Evolutionary conservation across 92 coral and sea anemone genomes (phyloP).

Genomic region (Zoanthus solanderi): DNA sequence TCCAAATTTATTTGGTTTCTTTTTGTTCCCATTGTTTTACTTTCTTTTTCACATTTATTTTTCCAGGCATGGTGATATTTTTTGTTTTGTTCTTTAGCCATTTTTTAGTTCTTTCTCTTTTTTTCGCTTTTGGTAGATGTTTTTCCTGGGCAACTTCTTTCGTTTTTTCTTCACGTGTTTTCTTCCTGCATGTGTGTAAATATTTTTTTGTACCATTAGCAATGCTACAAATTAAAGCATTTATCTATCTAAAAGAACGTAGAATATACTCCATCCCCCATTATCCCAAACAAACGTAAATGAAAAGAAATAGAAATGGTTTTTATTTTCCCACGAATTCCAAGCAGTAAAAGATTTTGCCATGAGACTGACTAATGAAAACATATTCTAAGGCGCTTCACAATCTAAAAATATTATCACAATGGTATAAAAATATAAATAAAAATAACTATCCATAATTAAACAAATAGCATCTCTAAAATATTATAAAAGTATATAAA

Average conservation of each 20-base stretch:
- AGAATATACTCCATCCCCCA: too few relatives aligned
- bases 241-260: too few relatives aligned
- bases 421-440: background rate
- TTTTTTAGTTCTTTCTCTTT: slow-evolving; percentile 6
- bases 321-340: too few relatives aligned
- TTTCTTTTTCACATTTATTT: slow-evolving; percentile 18
- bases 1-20: background rate
- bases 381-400: background rate
- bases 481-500: too few relatives aligned
- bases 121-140: background rate
- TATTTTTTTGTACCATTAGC: background rate
- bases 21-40: slow-evolving; percentile 34
- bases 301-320: too few relatives aligned
- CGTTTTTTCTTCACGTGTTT: background rate
- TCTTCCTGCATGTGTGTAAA: slow-evolving; percentile 8
- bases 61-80: slow-evolving; percentile 32
- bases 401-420: background rate
- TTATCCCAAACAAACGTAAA: too few relatives aligned
- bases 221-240: too few relatives aligned
- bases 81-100: slow-evolving; percentile 33
- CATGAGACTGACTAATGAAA: too few relatives aligned
- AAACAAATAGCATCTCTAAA: too few relatives aligned
- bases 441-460: background rate
- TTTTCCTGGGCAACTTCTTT: background rate
- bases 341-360: too few relatives aligned